phyloP scores from a whole-genome alignment of 92 coral and sea anemone genomes.

The Palythoa caribaeorum region DNA sequence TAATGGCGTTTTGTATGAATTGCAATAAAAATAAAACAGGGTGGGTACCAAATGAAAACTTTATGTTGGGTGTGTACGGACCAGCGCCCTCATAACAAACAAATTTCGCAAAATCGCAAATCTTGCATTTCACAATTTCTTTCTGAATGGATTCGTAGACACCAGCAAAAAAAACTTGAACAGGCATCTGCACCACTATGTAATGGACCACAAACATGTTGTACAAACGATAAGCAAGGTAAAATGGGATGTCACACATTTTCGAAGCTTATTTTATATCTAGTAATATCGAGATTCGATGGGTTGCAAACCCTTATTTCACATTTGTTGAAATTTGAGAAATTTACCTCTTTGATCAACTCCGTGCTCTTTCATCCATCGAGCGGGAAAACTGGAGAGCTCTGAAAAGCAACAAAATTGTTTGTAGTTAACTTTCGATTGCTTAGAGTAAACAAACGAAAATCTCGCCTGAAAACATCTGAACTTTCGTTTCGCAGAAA shows the following conservation, averaged over 20 bases:
- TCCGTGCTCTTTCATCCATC: slow-evolving; percentile 91
- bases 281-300: neutral
- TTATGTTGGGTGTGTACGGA: slow-evolving; percentile 38
- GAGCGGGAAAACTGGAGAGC: slow-evolving; percentile 92
- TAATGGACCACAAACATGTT: neutral
- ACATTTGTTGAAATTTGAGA: neutral
- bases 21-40: slow-evolving; percentile 34
- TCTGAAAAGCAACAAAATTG: slow-evolving; percentile 65
- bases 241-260: neutral
- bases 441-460: slow-evolving; percentile 29
- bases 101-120: neutral
- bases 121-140: slow-evolving; percentile 7
- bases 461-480: neutral
- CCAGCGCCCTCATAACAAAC: slow-evolving; percentile 37
- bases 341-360: slow-evolving; percentile 84
- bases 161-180: neutral
- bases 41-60: slow-evolving; percentile 36
- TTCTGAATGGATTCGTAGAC: neutral
- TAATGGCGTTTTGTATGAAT: neutral
- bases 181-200: neutral
- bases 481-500: neutral
- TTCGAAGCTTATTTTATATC: neutral
- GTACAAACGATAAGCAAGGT: neutral
- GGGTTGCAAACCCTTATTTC: neutral
- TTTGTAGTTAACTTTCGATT: slow-evolving; percentile 37